Evolutionary conservation across 2,113 vertebrate genomes (phyloP), one percentile per base, ranked within the genome.

Genomic region (Bufo bufo): DNA sequence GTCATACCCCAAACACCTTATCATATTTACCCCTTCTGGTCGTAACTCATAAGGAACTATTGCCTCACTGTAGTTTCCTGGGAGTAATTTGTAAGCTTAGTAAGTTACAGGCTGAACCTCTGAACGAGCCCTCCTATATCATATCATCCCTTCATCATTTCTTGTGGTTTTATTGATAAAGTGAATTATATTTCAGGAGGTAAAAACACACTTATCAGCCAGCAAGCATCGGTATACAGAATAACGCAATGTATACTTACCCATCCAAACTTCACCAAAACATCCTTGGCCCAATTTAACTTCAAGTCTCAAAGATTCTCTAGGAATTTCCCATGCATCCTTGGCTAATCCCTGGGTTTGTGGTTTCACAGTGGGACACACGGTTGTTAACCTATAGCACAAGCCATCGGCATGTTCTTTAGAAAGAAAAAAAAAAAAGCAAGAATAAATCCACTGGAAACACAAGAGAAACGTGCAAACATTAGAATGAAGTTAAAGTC

Each of bases 241-340:
- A n/a, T 13, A 8, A 72, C 3, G 43, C 9, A 47, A 11, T 14
- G 61, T 23, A 33, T 50, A 65, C 97, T 97, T 96, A 99, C 98
- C 98, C 97, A 99, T 99, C 98, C 98, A 99, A 12, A 99, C 98
- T 93, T 99, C 98, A 92, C 98, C 98, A 79, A 99, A 99, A 93
- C 98, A 99, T 92, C 98, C 98, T 94, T 99, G 98, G 89, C 98
- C 98, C 92, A 99, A 92, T 92, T 99, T 99, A 90, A 99, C 95
- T 92, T 99, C 98, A 92, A 99, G 94, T 74, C 97, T 95, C 87
- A 99, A 93, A 54, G 98, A 99, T 85, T 99, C 97, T 84, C 98
- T 96, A 77, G 98, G 97, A 90, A 99, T 99, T 95, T 99, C 98
- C 98, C 98, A 99, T 81, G 98, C 98, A 84, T 99, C 98, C 93